Base-by-base conservation (phyloP, 2,113 vertebrate genomes). In the Hippocampus comes region DNA sequence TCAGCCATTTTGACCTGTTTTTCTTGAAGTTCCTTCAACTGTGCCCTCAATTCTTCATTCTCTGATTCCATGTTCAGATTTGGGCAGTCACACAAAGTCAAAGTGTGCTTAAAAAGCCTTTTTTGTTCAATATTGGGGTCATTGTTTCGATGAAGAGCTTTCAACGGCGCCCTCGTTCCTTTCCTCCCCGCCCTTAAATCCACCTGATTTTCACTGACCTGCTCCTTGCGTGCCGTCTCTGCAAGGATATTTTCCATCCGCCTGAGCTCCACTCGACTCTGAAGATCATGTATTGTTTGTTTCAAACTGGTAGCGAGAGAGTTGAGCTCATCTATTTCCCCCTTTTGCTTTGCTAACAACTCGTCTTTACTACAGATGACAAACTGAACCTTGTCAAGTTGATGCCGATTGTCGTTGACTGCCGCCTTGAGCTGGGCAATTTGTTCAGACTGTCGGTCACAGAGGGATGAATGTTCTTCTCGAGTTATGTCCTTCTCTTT, bases 261-360 rank as follows among this genome's bases (percentile, higher is more conserved):
- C 41, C n/a, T 43, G 12, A 46, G 41, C 15, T 43, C 41, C 63
- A 42, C 1, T 10, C n/a, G 61, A 38, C 30, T 21, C 61, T 42
- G 61, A 63, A 46, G 63, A 25, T 65, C 20, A 46, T 23, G 41
- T 43, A 65, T 65, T 43, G 38, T 65, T 65, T 65, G 63, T 46
- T 46, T 46, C 63, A 65, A 46, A 65, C 10, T n/a, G 63, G 1
- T 46, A 23, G n/a, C 41, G 14, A 65, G 63, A 65, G 41, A 46
- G 63, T 65, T 46, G 5, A 65, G 63, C 4, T 23, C 38, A 0
- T 43, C 41, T n/a, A 43, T 23, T 65, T 65, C 63, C 2, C 8
- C 25, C 63, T 46, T 65, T 65, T 65, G 41, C 41, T 46, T 43
- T 6, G 41, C 63, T 46, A 65, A 46, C 41, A 65, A 23, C 63